A percentile compares a stretch with the other conserved stretches of the same genome.
These are phyloP conservation scores for Leptodactylus fallax DNA, from an alignment of 2,797 vertebrate genomes.

Conservation along the genomic window DNA sequence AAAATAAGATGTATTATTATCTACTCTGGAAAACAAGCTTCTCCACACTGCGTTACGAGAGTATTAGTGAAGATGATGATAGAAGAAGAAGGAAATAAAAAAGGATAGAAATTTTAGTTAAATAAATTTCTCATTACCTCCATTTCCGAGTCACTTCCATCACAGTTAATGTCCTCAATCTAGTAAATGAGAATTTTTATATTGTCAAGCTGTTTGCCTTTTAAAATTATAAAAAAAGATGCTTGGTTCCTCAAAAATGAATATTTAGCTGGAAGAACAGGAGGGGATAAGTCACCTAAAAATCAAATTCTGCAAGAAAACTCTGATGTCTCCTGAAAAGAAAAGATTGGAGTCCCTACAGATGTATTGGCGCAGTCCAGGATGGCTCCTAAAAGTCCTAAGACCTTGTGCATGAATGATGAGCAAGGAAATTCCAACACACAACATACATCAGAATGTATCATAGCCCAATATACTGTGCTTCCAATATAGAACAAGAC, in stretches of 20 bases:
- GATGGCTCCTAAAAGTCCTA: background rate
- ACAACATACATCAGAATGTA: no score
- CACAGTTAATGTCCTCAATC: slow-evolving; percentile 84
- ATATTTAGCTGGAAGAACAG: background rate
- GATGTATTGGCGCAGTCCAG: background rate
- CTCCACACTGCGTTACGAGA: background rate
- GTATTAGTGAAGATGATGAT: slow-evolving; percentile 36
- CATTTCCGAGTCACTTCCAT: slow-evolving; percentile 80
- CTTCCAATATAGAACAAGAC: no score
- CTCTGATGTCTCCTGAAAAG: background rate
- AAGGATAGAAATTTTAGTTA: slow-evolving; percentile 68
- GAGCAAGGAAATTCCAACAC: background rate
- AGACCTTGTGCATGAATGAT: background rate
- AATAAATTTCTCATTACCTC: slow-evolving; percentile 81
- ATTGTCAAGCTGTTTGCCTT: slow-evolving; percentile 71
- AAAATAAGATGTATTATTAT: background rate
- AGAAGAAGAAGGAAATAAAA: slow-evolving; percentile 51
- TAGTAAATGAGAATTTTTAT: slow-evolving; percentile 85
- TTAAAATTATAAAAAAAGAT: background rate
- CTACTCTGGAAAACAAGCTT: background rate
- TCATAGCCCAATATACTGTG: no score
- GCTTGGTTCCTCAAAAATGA: background rate
- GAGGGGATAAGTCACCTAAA: background rate
- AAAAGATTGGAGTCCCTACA: background rate
- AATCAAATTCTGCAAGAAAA: background rate